Evolutionary conservation across 1,140 invertebrate genomes (phyloP).

Genomic region (Coenobita brevimanus): DNA sequence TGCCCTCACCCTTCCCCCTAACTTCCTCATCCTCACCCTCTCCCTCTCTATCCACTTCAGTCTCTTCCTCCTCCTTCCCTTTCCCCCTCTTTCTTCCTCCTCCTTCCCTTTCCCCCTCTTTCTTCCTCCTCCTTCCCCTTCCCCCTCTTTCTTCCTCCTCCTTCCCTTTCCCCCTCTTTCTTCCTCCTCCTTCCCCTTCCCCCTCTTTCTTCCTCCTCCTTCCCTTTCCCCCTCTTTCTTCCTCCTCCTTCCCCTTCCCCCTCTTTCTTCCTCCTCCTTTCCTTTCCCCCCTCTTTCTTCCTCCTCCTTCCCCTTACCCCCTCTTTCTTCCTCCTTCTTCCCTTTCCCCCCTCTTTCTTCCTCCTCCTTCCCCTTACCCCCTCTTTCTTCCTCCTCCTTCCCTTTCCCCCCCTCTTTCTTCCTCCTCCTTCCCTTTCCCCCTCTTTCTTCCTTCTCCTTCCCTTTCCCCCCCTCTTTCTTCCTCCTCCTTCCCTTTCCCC

Average conservation of each 20-base stretch:
- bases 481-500: background rate
- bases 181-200: background rate
- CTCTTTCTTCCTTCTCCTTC: background rate
- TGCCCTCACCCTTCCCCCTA: no score
- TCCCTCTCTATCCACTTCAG: background rate
- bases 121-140: background rate
- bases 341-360: background rate
- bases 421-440: background rate
- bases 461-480: background rate
- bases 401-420: no score
- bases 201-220: background rate
- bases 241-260: background rate
- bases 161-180: background rate
- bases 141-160: background rate
- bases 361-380: background rate
- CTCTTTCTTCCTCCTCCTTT: background rate
- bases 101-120: background rate
- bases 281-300: no score
- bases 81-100: background rate
- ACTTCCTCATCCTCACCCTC: background rate
- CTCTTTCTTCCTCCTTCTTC: background rate
- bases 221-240: background rate
- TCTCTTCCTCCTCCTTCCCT: no score
- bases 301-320: no score
- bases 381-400: background rate